These are phyloP conservation scores for Cyprinella venusta DNA, from an alignment of 2,797 vertebrate genomes.

Conservation along the genomic window DNA sequence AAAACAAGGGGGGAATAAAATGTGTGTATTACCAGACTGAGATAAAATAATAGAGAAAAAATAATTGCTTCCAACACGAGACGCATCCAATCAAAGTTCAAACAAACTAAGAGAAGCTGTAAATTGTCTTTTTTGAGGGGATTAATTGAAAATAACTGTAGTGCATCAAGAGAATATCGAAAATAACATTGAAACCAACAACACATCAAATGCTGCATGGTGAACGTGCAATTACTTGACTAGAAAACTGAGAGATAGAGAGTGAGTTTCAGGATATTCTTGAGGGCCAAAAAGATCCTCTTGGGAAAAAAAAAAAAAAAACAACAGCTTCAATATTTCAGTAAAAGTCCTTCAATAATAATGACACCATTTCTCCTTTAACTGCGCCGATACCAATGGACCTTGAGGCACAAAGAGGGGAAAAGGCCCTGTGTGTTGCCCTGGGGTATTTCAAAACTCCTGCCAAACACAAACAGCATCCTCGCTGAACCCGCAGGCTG, in stretches of 20 bases:
- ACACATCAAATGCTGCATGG: not conserved
- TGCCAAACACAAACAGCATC: conserved; percentile 50
- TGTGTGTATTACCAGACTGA: not conserved
- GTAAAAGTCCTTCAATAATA: conserved; percentile 39
- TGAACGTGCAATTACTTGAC: not conserved
- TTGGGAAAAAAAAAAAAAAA: conserved; percentile 15
- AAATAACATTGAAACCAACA: conserved; percentile 23
- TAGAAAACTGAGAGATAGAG: not conserved
- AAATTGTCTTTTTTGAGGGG: conserved; percentile 21
- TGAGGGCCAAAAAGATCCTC: conserved; percentile 1
- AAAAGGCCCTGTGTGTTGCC: conserved; percentile 32
- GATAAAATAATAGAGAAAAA: not conserved
- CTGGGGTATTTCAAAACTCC: conserved; percentile 39
- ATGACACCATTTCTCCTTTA: conserved; percentile 36
- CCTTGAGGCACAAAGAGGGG: conserved; percentile 29
- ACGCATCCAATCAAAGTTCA: conserved; percentile 13
- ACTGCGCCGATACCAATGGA: conserved; percentile 20
- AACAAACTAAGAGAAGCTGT: conserved; percentile 12
- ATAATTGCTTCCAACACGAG: not conserved
- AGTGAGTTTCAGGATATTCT: not conserved
- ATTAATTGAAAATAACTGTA: not conserved
- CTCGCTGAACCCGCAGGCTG: conserved; percentile 39
- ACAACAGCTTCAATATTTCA: conserved; percentile 45
- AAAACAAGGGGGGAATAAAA: not conserved
- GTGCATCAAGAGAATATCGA: not conserved